Percentiles rank a stretch among this genome's conserved stretches.
These are phyloP conservation scores for Sebastes iracundus DNA, from an alignment of 2,797 vertebrate genomes.

Conservation along the genomic window DNA sequence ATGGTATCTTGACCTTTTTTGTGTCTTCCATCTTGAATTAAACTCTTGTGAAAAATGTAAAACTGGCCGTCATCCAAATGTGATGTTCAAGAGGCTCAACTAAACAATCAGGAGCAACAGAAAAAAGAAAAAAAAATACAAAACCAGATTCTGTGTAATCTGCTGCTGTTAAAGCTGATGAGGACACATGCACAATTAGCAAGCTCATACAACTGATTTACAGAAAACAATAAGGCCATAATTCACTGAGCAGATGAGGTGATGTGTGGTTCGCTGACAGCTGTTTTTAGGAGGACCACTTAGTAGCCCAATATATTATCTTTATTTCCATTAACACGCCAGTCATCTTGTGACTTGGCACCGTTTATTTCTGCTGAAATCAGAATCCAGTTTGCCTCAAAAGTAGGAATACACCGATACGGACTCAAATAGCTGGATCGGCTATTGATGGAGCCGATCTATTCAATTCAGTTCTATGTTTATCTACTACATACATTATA, in stretches of 20 bases:
- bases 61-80: slow-evolving; percentile 16
- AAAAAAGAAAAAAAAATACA: background rate
- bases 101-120: slow-evolving; percentile 6
- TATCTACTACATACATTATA: too few relatives aligned
- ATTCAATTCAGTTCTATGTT: too few relatives aligned
- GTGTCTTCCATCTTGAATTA: slow-evolving; percentile 18
- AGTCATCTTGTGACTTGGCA: background rate
- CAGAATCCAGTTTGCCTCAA: background rate
- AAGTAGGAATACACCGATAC: background rate
- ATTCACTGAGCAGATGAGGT: slow-evolving; percentile 23
- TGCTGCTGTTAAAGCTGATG: background rate
- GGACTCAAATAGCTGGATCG: too few relatives aligned
- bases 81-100: background rate
- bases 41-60: slow-evolving; percentile 1
- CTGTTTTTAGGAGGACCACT: slow-evolving; percentile 10
- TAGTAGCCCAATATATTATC: background rate
- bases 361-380: background rate
- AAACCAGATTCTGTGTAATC: background rate
- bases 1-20: slow-evolving; percentile 33
- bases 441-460: too few relatives aligned
- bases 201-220: slow-evolving; percentile 13
- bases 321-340: background rate
- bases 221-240: slow-evolving; percentile 22
- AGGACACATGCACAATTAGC: slow-evolving; percentile 17
- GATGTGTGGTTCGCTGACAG: background rate